phyloP scores from a whole-genome alignment of 1,140 invertebrate genomes.

The Drosophila baimaii region DNA sequence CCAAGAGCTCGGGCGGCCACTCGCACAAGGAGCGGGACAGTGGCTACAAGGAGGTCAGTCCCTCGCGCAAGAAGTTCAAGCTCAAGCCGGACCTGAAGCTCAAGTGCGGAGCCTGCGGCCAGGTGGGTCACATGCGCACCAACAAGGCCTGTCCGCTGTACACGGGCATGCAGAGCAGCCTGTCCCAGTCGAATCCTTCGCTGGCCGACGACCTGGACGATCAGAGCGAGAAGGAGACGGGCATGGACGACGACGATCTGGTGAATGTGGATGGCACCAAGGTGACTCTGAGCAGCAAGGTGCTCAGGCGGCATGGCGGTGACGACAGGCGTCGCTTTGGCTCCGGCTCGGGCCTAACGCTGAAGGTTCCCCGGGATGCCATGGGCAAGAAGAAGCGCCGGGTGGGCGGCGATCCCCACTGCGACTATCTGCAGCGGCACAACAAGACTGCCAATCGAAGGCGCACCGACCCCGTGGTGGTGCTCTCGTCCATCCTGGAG shows the following conservation, averaged over 20 bases:
- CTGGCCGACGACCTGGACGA: constrained; percentile 93
- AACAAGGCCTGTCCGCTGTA: constrained; percentile 98
- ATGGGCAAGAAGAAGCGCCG: constrained; percentile 89
- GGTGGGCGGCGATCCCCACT: constrained; percentile 90
- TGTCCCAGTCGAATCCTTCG: constrained; percentile 89
- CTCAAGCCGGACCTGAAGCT: constrained; percentile 95
- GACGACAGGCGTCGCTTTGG: constrained; percentile 88
- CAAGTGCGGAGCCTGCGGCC: constrained; percentile 98
- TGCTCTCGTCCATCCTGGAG: constrained; percentile 96
- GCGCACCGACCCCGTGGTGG: constrained; percentile 98
- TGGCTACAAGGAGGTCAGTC: constrained; percentile 86
- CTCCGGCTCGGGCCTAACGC: constrained; percentile 86
- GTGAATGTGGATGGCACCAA: constrained; percentile 97
- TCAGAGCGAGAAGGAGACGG: constrained; percentile 90
- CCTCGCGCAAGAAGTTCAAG: constrained; percentile 91
- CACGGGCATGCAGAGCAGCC: constrained; percentile 87
- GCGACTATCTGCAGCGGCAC: constrained; percentile 96
- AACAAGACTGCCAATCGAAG: constrained; percentile 95
- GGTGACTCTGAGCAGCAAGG: constrained; percentile 92
- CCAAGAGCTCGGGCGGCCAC: constrained; percentile 71
- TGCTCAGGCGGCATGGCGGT: constrained; percentile 87
- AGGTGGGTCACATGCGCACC: constrained; percentile 88
- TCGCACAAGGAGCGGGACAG: constrained; percentile 79
- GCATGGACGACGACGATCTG: constrained; percentile 92
- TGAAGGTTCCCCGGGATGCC: constrained; percentile 93